Evolutionary conservation across 2,113 vertebrate species (phyloP), one percentile per base, ranked within the genome.

Genomic region (Fregata magnificens): DNA sequence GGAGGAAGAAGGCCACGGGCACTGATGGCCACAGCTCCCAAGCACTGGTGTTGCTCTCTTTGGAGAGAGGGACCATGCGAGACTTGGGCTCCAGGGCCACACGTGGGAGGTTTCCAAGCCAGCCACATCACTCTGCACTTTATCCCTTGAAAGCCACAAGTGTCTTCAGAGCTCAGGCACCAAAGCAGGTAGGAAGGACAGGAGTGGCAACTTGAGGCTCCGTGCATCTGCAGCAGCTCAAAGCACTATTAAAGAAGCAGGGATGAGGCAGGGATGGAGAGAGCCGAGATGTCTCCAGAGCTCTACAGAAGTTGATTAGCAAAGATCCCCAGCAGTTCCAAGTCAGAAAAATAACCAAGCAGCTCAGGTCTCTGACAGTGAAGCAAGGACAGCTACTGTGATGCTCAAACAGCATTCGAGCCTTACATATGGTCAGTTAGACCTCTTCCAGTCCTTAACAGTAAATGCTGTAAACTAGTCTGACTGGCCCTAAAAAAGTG

Each of bases 21-120:
- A 26, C 34, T 6, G 5, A 77, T 3, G 29, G 22, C 3, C 10
- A 21, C 50, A 80, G 45, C 13, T 93, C 49, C 34, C 24, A 88
- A 49, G 56, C 52, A 15, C 34, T 44, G 34, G 10, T 47, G 12
- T 1, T 62, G 16, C 2, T 38, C 10, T 63, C 42, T 74, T 40
- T 61, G 56, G 18, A 45, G 25, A 74, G 17, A 52, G 11, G 10
- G 13, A 47, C 11, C 28, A 53, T 0, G 0, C 0, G 0, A 86
- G 34, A 55, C 29, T n/a, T 25, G 11, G 56, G 11, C n/a, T 73
- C 59, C 45, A 25, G 19, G 19, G 19, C 11, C 58, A n/a, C 21
- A 32, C 1, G 2, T 11, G 14, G 34, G 34, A 87, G 29, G 14
- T 36, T 90, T 72, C 38, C 47, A 90, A 76, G 24, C 44, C 58